Evolutionary conservation across 2,113 vertebrate species (phyloP), one percentile per base, ranked within the genome.

Genomic region (Festucalex cinctus): DNA sequence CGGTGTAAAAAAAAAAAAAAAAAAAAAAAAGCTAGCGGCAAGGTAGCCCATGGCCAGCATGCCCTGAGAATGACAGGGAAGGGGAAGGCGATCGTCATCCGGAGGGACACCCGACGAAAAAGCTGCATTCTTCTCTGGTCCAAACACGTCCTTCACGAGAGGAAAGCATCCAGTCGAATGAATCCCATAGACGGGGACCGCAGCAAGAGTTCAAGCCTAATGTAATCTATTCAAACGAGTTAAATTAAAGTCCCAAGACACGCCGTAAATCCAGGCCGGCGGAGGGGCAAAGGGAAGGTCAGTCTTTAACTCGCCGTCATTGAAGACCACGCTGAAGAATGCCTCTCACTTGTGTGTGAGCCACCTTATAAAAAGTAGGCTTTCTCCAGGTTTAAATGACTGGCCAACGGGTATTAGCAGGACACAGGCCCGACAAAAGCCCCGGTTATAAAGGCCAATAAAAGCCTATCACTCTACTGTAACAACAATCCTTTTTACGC

Each of bases 391-490:
- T 88, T 91, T 90, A 86, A 92, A 91, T 90, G 85, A 88, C 88
- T 79, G 77, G 85, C 81, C 85, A 78, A 81, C 53, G 86, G 87
- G 78, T 88, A 90, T 91, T 90, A 93, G 86, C 86, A 89, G 86
- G 78, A 89, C 82, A 88, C 84, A 90, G 79, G 75, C 79, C 69
- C 69, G 86, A 92, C 89, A 92, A 91, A 91, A 83, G 82, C 83
- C 76, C 60, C 71, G 70, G 88, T 79, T 84, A 84, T 90, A 92
- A 91, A 88, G 83, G 81, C 78, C 86, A 89, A 90, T 91, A 92
- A 92, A 93, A 77, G 71, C 69, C 81, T 76, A 87, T 90, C 88
- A 88, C 87, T 82, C 83, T 90, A 89, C 89, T 90, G 90, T 93
- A 90, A 90, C 83, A 88, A 91, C 89, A 85, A 82, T 77, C 85